A percentile compares a stretch with the other conserved stretches of the same genome.
Evolutionary conservation across 37 sponge, comb jelly and placozoan genomes (phyloP).

Genomic region (Corticium candelabrum): DNA sequence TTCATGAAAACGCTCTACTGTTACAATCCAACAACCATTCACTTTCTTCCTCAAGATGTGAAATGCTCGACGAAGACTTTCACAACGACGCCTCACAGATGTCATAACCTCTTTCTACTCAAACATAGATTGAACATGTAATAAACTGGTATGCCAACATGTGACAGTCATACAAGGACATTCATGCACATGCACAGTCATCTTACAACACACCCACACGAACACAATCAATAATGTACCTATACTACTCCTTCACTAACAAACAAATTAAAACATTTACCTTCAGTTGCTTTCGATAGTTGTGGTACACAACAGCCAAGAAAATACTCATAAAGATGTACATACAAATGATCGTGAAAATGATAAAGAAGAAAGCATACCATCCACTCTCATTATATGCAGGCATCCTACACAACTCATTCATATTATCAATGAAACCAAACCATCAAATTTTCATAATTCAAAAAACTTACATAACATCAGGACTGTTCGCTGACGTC

Average conservation of each 20-base stretch:
- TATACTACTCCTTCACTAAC: not conserved
- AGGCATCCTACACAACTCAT: constrained; percentile 10
- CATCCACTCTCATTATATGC: constrained; percentile 17
- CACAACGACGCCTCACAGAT: not conserved
- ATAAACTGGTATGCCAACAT: no score
- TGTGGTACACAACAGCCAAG: constrained; percentile 33
- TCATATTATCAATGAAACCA: no score
- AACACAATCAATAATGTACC: no score
- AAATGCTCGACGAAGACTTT: not conserved
- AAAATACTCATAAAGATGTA: constrained; percentile 36
- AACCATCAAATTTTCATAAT: no score
- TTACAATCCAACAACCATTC: not conserved
- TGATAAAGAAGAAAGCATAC: constrained; percentile 30
- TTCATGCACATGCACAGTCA: no score
- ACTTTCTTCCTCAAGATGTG: not conserved
- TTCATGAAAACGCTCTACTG: not conserved
- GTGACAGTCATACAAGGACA: no score
- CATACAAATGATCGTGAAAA: constrained; percentile 16
- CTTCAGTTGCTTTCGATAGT: constrained; percentile 23
- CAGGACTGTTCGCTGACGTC: constrained; percentile 37
- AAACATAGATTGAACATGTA: no score
- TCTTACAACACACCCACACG: no score
- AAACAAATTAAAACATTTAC: not conserved
- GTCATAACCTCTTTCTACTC: not conserved
- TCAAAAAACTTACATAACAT: constrained; percentile 13